Evolutionary conservation across 2,888 invertebrate genomes (phyloP).

Genomic region (Polyploca ridens): DNA sequence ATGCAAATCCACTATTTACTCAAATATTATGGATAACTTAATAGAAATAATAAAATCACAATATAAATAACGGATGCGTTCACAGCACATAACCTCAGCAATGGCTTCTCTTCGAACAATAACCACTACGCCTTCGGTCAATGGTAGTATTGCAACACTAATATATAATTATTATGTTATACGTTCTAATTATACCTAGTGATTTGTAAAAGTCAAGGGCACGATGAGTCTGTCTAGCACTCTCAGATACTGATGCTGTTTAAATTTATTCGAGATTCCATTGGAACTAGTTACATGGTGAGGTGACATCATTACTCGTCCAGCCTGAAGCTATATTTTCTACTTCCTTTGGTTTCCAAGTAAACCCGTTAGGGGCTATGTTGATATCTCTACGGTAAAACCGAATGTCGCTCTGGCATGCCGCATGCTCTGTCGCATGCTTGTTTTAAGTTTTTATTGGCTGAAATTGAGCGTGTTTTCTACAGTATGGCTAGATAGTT

Average conservation of each 20-base stretch:
- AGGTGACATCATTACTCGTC: background rate
- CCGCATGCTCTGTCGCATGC: no score
- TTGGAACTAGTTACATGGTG: background rate
- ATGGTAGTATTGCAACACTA: constrained; percentile 3
- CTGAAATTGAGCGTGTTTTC: no score
- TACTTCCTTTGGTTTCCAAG: no score
- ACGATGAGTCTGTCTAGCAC: constrained; percentile 22
- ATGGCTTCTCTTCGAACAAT: background rate
- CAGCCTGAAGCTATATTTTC: background rate
- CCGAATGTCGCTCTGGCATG: no score
- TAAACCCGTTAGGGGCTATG: no score
- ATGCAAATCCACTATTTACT: background rate
- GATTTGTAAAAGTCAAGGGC: constrained; percentile 56
- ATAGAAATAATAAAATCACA: background rate
- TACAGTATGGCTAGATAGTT: no score
- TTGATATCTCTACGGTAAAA: no score
- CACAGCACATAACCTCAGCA: background rate
- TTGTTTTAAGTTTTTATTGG: no score
- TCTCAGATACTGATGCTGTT: background rate
- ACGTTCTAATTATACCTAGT: constrained; percentile 35
- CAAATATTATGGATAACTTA: background rate
- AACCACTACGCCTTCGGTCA: background rate
- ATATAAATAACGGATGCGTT: background rate
- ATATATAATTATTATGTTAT: background rate
- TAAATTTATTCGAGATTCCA: background rate